These are phyloP conservation scores for Erinaceus europaeus DNA, from an alignment of 2,113 vertebrate species.

Conservation along the genomic window DNA sequence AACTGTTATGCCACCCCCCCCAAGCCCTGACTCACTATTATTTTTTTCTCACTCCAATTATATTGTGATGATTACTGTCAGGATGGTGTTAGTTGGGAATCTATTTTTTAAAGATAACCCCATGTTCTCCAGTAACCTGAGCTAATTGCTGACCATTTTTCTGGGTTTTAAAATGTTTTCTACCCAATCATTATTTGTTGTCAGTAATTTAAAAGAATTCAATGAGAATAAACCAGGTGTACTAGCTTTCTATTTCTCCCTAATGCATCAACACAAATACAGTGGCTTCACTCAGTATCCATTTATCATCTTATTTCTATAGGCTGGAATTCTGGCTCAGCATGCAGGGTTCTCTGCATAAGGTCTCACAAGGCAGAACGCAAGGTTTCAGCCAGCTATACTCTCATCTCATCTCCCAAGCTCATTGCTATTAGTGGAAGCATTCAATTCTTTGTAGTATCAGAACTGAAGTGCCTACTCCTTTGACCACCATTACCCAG, in stretches of 20 bases:
- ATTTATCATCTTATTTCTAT: not conserved
- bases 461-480: not conserved
- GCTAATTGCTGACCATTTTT: not conserved
- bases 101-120: not conserved
- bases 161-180: not conserved
- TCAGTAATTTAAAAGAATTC: constrained; percentile 6
- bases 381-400: not conserved
- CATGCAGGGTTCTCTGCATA: not conserved
- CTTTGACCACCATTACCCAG: not conserved
- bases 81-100: not conserved
- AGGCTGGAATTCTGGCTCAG: not conserved
- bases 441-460: not conserved
- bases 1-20: too few species aligned
- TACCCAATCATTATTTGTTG: not conserved
- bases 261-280: not conserved
- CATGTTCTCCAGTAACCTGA: not conserved
- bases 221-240: not conserved
- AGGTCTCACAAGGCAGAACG: not conserved
- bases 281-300: not conserved
- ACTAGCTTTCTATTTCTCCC: not conserved
- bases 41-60: not conserved
- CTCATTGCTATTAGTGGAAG: not conserved
- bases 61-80: constrained; percentile 9
- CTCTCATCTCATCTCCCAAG: constrained; percentile 12
- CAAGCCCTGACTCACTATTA: not conserved